Percentiles rank a stretch among this genome's conserved stretches.
These are phyloP conservation scores for Hoplostethus atlanticus DNA, from an alignment of 2,797 vertebrate species.

Conservation along the genomic window DNA sequence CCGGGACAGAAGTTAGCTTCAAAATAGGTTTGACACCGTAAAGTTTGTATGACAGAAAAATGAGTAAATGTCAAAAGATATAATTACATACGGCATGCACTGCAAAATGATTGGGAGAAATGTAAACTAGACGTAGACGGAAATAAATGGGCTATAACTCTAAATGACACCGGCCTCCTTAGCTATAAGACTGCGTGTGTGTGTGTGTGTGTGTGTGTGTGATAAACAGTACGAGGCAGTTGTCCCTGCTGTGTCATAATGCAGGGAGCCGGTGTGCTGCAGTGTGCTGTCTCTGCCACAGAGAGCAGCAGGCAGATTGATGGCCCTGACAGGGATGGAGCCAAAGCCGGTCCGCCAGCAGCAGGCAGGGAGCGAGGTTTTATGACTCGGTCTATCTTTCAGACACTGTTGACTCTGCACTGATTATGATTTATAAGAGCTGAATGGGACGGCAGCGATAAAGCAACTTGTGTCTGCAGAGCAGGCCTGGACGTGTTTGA, in stretches of 20 bases:
- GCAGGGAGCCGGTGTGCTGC: conserved; percentile 53
- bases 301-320: conserved; percentile 57
- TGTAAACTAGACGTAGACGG: too few species aligned
- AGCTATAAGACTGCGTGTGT: background rate
- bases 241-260: conserved; percentile 67
- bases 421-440: conserved; percentile 56
- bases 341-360: conserved; percentile 52
- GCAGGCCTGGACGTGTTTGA: conserved; percentile 42
- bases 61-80: too few species aligned
- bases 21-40: too few species aligned
- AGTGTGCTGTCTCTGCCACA: conserved; percentile 44
- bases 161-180: too few species aligned
- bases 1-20: too few species aligned
- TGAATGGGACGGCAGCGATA: conserved; percentile 40
- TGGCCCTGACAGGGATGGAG: conserved; percentile 46
- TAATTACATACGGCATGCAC: too few species aligned
- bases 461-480: conserved; percentile 39
- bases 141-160: too few species aligned
- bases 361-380: conserved; percentile 51
- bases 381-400: conserved; percentile 61
- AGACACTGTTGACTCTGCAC: conserved; percentile 53
- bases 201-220: background rate
- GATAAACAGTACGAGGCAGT: background rate
- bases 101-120: too few species aligned
- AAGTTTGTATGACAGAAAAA: too few species aligned